These are phyloP conservation scores for Diabrotica balteata DNA, from an alignment of 2,888 invertebrate genomes.

Conservation along the genomic window DNA sequence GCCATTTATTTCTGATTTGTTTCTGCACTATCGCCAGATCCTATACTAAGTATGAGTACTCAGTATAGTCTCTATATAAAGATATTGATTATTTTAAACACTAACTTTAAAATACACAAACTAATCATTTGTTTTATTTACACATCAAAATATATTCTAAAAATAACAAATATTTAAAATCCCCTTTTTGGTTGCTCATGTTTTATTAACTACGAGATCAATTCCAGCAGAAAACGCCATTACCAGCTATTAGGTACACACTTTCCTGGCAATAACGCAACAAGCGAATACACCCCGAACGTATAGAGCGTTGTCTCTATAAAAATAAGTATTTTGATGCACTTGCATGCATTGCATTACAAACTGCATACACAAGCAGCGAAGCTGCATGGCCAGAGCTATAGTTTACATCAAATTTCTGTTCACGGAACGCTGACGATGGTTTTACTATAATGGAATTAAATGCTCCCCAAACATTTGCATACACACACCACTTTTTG, in stretches of 20 bases:
- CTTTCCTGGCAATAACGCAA: slow-evolving; percentile 21
- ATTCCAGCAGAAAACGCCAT: neutral
- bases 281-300: slow-evolving; percentile 20
- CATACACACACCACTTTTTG: slow-evolving; percentile 29
- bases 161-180: no score
- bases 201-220: no score
- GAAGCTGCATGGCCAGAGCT: neutral
- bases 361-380: slow-evolving; percentile 11
- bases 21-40: no score
- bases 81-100: no score
- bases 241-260: slow-evolving; percentile 11
- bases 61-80: no score
- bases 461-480: slow-evolving; percentile 26
- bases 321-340: slow-evolving; percentile 30
- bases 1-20: no score
- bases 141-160: no score
- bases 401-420: slow-evolving; percentile 28
- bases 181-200: no score
- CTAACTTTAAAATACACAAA: no score
- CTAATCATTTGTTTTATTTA: no score
- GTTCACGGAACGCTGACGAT: slow-evolving; percentile 23
- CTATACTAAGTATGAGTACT: no score
- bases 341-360: slow-evolving; percentile 26
- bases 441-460: slow-evolving; percentile 23
- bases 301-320: slow-evolving; percentile 16